Evolutionary conservation across 2,797 vertebrate genomes (phyloP).

Genomic region (Intellagama lesueurii): DNA sequence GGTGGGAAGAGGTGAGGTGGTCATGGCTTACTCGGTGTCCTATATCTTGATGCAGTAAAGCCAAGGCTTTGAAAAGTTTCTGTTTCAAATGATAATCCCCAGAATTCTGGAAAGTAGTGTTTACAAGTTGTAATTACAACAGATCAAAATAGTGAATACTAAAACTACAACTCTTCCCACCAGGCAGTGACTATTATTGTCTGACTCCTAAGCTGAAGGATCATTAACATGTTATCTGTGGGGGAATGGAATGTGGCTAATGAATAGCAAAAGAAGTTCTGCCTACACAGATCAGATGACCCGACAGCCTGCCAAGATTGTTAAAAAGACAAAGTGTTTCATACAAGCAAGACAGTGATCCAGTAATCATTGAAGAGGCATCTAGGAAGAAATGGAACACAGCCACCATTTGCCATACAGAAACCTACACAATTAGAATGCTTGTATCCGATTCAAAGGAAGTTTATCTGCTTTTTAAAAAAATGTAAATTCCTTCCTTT

Average conservation of each 20-base stretch:
- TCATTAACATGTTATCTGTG: neutral
- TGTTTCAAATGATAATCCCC: no score
- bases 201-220: constrained; percentile 50
- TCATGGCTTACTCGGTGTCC: no score
- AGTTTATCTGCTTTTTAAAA: neutral
- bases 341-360: neutral
- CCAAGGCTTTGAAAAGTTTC: no score
- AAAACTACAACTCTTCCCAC: constrained; percentile 31
- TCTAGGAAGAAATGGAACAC: neutral
- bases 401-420: neutral
- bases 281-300: constrained; percentile 45
- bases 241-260: constrained; percentile 40
- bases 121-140: no score
- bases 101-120: no score
- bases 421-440: neutral
- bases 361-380: neutral
- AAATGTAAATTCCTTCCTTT: neutral
- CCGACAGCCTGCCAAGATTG: neutral
- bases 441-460: neutral
- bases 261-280: constrained; percentile 31
- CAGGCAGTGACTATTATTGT: constrained; percentile 47
- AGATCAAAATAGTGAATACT: constrained; percentile 43
- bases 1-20: no score
- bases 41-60: no score
- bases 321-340: neutral